Evolutionary conservation across 2,888 invertebrate genomes (phyloP).

Genomic region (Plemyria rubiginata): DNA sequence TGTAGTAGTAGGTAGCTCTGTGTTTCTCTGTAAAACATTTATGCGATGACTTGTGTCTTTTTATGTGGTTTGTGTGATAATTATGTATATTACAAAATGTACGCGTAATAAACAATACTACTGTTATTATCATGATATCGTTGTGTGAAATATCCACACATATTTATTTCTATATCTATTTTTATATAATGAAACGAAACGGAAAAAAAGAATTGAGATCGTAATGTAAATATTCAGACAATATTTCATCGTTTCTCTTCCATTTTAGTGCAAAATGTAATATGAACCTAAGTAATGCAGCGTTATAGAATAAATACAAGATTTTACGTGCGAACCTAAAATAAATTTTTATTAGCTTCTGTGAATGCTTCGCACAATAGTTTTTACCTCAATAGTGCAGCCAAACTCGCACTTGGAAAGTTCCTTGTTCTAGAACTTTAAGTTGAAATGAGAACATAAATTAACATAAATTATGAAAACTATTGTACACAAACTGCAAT

Average conservation of each 20-base stretch:
- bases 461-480: slow-evolving; percentile 19
- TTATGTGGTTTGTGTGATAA: too few relatives aligned
- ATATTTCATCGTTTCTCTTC: neutral
- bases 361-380: slow-evolving; percentile 6
- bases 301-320: neutral
- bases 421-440: slow-evolving; percentile 18
- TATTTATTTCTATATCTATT: too few relatives aligned
- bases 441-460: slow-evolving; percentile 11
- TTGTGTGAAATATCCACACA: too few relatives aligned
- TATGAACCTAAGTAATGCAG: neutral
- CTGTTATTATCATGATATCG: too few relatives aligned
- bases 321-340: neutral
- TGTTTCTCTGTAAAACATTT: too few relatives aligned
- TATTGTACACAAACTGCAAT: slow-evolving; percentile 5
- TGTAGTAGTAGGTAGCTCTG: too few relatives aligned
- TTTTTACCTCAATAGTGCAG: slow-evolving; percentile 24
- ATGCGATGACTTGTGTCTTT: too few relatives aligned
- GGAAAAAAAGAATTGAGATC: too few relatives aligned
- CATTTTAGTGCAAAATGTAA: neutral
- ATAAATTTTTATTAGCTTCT: neutral
- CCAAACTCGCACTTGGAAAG: slow-evolving; percentile 16
- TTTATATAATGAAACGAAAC: too few relatives aligned
- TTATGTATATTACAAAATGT: too few relatives aligned
- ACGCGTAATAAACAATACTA: too few relatives aligned
- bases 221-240: neutral